Base-by-base conservation (phyloP, 2,888 invertebrate species). In the Salticus scenicus region DNA sequence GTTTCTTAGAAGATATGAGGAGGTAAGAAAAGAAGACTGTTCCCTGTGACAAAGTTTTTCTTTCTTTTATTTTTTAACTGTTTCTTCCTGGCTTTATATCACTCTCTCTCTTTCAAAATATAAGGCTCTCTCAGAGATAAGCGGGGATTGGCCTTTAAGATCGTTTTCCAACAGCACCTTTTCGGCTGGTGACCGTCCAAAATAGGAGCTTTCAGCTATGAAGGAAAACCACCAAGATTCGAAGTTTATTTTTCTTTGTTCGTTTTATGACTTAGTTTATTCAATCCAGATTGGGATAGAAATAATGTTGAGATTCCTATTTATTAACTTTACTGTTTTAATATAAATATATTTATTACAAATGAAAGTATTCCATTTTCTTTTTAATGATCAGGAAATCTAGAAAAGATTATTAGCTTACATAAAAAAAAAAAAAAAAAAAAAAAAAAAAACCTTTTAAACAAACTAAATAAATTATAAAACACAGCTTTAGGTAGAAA, bases 111-210 rank as follows among this genome's bases (percentile, higher is more conserved):
- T 57, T 20, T 57, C 1, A 57, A 57, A 57, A 57, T 24, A 57
- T 24, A 57, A 57, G 57, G 20, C 20, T 57, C 20, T 69, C 73
- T 27, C 47, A 37, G 17, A 73, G 80, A 80, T 80, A 73, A 80
- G 80, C 73, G 57, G 20, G 80, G 73, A 51, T 80, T 80, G 80
- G 73, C 66, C 73, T 67, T 80, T 51, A 75, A 75, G 74, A 81
- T 81, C 75, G 74, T 75, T 81, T 81, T 69, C 75, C 41, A 63
- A 47, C 66, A 64, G 31, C 72, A 73, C 79, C 72, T 73, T 66
- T 73, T 33, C 30, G 27, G 28, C 66, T 14, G 66, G 66, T 33
- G 20, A 67, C 67, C 41, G 12, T 41, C 28, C 57, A 57, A 47
- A 57, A 57, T 66, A 41, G 37, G 30, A 75, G 37, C 37, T 75